These are phyloP conservation scores for Nyctibius grandis DNA, from an alignment of 2,797 vertebrate species.

Conservation along the genomic window DNA sequence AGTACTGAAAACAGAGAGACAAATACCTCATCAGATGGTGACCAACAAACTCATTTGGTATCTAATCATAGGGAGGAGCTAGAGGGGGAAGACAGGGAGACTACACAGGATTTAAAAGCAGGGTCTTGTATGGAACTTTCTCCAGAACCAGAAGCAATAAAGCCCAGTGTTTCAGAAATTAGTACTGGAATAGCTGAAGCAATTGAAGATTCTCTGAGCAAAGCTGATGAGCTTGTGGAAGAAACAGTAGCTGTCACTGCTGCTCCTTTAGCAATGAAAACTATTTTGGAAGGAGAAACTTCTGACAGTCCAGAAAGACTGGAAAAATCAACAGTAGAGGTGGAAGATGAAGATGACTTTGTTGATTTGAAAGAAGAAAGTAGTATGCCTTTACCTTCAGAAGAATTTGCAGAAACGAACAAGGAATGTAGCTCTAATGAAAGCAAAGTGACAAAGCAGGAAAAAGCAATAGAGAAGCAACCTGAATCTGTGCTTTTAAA, in stretches of 20 bases:
- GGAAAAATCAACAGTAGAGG: constrained; percentile 59
- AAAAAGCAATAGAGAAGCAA: not conserved
- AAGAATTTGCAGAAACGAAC: constrained; percentile 24
- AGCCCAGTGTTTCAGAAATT: constrained; percentile 24
- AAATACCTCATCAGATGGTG: not conserved
- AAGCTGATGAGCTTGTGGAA: not conserved
- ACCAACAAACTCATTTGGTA: not conserved
- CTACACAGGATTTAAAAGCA: not conserved
- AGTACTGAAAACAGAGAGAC: not conserved
- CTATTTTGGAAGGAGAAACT: constrained; percentile 23
- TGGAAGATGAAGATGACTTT: constrained; percentile 73
- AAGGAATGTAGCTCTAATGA: constrained; percentile 56
- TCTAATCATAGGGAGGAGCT: constrained; percentile 3
- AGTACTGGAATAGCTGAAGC: constrained; percentile 50
- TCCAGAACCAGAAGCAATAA: not conserved
- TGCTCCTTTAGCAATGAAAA: constrained; percentile 13
- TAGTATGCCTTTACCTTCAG: constrained; percentile 25
- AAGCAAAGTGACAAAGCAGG: constrained; percentile 32
- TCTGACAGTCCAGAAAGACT: constrained; percentile 36
- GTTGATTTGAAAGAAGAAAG: constrained; percentile 74
- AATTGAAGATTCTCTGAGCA: constrained; percentile 18
- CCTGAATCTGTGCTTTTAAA: not conserved
- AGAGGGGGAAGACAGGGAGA: not conserved
- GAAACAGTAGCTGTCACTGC: constrained; percentile 24
- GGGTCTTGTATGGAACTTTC: constrained; percentile 3